Base-by-base conservation (phyloP, 2,113 vertebrate genomes). In the Aptenodytes forsteri region DNA sequence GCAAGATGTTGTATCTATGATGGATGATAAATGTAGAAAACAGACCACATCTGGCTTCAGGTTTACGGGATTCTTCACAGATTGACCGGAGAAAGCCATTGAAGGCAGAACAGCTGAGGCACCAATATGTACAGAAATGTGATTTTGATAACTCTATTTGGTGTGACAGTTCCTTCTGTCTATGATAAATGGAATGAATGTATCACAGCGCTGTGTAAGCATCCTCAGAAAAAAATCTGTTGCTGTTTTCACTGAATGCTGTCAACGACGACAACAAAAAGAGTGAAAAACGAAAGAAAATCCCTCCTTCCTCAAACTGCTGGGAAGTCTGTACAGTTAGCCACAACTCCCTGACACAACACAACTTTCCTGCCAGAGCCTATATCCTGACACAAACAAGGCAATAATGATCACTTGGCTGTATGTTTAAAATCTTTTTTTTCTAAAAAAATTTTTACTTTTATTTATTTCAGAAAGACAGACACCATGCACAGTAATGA, bases 1-100 rank as follows among this genome's bases (percentile, higher is more conserved):
- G 38, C 58, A 73, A 91, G 78, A 93, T 23, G 29, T 54, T 5
- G 7, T 52, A 73, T 10, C 42, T 10, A 2, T 46, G 77, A 95
- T 16, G 49, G 66, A 96, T 89, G 84, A 88, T 62, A 90, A 93
- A 95, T 67, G 84, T 16, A 73, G 82, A 94, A 93, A 97, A 70
- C 93, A 94, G 94, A 90, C 55, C 54, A 94, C 93, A 94, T 96
- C 83, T 96, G 95, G 84, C 86, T 91, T 93, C 62, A 94, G 50
- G 66, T 87, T 95, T 91, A 89, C 1, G 7, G 65, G 77, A 96
- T 78, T 97, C 80, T 91, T 92, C 81, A 87, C 70, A 95, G 90
- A 93, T 55, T 91, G 87, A 54, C 62, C 4, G 2, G 91, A 94
- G 78, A 87, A 65, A 84, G 77, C 14, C 70, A 85, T 3, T 52